These are phyloP conservation scores for Tenthredo scrophulariae DNA, from an alignment of 2,888 invertebrate genomes.

Conservation along the genomic window DNA sequence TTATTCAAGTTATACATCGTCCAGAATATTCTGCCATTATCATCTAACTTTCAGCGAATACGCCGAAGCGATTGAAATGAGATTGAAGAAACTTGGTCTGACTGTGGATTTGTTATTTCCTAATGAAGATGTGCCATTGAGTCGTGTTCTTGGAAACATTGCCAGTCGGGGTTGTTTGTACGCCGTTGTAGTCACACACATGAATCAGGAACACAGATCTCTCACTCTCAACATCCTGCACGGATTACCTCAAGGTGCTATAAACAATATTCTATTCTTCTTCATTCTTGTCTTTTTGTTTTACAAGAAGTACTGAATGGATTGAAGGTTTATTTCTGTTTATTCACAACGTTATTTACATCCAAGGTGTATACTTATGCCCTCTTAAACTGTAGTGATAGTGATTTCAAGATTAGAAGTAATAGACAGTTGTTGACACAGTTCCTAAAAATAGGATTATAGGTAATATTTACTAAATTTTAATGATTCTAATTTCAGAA, in stretches of 20 bases:
- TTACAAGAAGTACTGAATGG: too few species aligned
- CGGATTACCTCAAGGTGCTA: slow-evolving; percentile 92
- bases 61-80: slow-evolving; percentile 92
- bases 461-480: slow-evolving; percentile 16
- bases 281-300: background rate
- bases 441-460: background rate
- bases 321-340: too few species aligned
- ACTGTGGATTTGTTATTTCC: slow-evolving; percentile 94
- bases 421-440: too few species aligned
- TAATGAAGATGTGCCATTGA: slow-evolving; percentile 92
- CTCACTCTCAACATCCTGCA: slow-evolving; percentile 94
- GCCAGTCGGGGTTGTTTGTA: slow-evolving; percentile 93
- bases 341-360: too few species aligned
- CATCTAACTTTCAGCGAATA: slow-evolving; percentile 83
- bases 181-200: slow-evolving; percentile 91
- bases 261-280: background rate
- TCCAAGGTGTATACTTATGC: too few species aligned
- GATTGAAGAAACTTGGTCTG: slow-evolving; percentile 88
- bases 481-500: slow-evolving; percentile 80
- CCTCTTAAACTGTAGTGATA: background rate
- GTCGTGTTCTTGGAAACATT: slow-evolving; percentile 90
- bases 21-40: slow-evolving; percentile 32
- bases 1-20: slow-evolving; percentile 61
- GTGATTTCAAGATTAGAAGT: background rate
- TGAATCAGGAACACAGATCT: slow-evolving; percentile 92